A percentile compares a stretch with the other conserved stretches of the same genome.
Conservation (phyloP, 2,113 vertebrate species). For the Laticauda colubrina region DNA sequence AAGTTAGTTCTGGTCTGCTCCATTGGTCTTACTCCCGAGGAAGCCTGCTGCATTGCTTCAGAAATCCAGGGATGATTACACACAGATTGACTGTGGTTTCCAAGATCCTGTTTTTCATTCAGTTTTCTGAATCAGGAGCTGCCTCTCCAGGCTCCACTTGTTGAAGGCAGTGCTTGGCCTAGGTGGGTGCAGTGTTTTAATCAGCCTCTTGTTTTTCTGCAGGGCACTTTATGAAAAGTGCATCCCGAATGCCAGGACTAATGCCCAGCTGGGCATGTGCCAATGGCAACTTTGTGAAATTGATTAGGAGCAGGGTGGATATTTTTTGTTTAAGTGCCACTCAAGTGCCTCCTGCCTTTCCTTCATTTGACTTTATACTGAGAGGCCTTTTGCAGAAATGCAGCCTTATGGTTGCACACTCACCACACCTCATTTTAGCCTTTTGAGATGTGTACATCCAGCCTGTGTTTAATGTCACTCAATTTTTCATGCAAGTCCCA, state of each 20-base stretch:
- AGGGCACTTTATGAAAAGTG: background rate
- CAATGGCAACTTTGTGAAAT: background rate
- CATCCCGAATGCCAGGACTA: background rate
- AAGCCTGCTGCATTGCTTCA: background rate
- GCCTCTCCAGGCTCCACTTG: background rate
- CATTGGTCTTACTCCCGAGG: background rate
- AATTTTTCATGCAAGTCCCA: background rate
- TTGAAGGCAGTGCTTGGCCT: background rate
- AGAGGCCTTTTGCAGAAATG: background rate
- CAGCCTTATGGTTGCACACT: background rate
- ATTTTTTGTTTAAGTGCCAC: background rate
- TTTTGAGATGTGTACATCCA: background rate
- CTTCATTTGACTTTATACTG: background rate
- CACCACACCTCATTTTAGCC: background rate
- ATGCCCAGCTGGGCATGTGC: background rate
- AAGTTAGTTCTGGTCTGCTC: background rate
- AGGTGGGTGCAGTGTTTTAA: background rate
- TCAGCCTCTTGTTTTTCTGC: background rate
- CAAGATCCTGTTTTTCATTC: background rate
- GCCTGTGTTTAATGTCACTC: background rate
- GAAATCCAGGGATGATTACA: background rate
- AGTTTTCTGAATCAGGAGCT: background rate
- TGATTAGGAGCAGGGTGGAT: background rate
- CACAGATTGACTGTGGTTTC: background rate
- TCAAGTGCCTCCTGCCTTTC: background rate